Conservation (phyloP, 2,113 vertebrate species). For the Tretioscincus oriximinensis region DNA sequence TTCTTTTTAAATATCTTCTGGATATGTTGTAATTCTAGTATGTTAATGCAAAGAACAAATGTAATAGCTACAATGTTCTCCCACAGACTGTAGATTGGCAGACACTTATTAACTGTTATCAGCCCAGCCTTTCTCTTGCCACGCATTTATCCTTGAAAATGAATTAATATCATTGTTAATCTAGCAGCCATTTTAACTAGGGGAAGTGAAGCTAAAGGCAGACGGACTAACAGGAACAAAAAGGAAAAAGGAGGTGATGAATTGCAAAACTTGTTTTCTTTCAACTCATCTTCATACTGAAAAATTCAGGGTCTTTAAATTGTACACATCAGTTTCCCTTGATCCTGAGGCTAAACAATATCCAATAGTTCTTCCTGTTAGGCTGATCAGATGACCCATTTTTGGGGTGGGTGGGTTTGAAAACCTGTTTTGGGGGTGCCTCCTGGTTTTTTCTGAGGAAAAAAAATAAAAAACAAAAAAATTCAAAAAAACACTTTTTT, state of each 20-base stretch:
- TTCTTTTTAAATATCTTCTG: too few species aligned
- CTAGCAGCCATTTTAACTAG: neutral
- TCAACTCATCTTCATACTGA: constrained; percentile 20
- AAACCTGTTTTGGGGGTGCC: too few species aligned
- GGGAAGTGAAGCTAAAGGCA: neutral
- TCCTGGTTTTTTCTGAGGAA: too few species aligned
- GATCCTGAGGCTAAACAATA: constrained; percentile 1
- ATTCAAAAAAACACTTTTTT: too few species aligned
- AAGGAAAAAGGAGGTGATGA: neutral
- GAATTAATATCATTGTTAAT: constrained; percentile 33
- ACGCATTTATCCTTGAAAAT: constrained; percentile 22
- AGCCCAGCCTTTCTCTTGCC: neutral
- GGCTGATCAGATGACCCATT: too few species aligned
- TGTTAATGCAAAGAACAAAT: too few species aligned
- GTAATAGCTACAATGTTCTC: neutral
- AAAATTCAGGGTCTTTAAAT: constrained; percentile 13
- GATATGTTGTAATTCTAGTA: too few species aligned
- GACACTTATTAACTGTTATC: neutral
- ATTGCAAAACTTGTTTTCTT: constrained; percentile 32
- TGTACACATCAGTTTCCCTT: constrained; percentile 25
- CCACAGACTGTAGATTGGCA: neutral
- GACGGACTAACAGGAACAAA: neutral
- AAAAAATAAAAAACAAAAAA: too few species aligned
- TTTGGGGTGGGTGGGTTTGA: too few species aligned
- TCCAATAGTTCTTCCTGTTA: constrained; percentile 16